Conservation (phyloP, 1,140 invertebrate species). For the Drosophila tristis region DNA sequence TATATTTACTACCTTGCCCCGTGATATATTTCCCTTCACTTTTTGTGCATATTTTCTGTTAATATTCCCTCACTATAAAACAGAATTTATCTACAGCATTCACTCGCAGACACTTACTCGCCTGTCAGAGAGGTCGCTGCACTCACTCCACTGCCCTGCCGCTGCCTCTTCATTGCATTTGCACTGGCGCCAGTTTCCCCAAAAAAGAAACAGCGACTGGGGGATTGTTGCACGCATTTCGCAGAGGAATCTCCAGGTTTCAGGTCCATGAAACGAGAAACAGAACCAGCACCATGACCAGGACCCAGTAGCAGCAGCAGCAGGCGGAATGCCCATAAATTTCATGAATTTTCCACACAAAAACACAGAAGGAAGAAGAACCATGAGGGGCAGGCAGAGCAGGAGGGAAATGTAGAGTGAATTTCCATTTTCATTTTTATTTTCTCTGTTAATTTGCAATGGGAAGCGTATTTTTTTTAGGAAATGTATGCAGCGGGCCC, state of each 20-base stretch:
- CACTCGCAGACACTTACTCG: conserved; percentile 18
- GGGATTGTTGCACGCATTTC: conserved; percentile 41
- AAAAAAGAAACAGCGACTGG: conserved; percentile 30
- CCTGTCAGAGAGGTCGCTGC: conserved; percentile 45
- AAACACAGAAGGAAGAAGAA: conserved; percentile 11
- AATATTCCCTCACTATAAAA: conserved; percentile 17
- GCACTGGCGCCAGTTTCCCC: conserved; percentile 63
- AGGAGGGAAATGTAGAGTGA: conserved; percentile 16
- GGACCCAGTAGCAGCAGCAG: not conserved
- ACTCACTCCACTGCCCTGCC: conserved; percentile 3
- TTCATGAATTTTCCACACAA: conserved; percentile 71
- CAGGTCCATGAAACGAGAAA: conserved; percentile 13
- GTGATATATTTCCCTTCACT: no score
- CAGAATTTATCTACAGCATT: conserved; percentile 31
- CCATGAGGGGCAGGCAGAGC: not conserved
- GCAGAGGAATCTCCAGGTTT: conserved; percentile 37
- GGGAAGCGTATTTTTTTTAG: conserved; percentile 13
- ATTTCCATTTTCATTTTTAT: conserved; percentile 66
- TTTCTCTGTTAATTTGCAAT: conserved; percentile 74
- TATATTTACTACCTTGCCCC: no score
- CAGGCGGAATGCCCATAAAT: conserved; percentile 51
- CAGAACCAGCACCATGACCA: conserved; percentile 37
- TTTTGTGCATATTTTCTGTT: not conserved
- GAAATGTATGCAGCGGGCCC: conserved; percentile 54
- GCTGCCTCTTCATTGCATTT: conserved; percentile 42